These are phyloP conservation scores for Choreutis nemorana DNA, from an alignment of 2,888 invertebrate species.

Conservation along the genomic window DNA sequence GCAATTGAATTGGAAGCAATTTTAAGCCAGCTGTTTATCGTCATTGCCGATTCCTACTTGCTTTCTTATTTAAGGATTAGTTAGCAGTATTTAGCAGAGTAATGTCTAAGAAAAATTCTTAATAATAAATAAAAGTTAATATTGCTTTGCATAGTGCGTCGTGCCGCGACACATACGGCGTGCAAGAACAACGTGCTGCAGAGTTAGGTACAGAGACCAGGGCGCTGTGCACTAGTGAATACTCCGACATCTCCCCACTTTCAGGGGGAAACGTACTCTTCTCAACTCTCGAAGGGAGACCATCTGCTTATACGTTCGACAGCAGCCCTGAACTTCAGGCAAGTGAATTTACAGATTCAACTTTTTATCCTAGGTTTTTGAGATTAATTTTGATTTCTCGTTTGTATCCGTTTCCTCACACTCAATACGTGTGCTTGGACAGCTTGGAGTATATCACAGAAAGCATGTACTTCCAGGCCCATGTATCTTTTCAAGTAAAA, in stretches of 20 bases:
- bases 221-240: constrained; percentile 98
- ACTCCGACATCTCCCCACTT: constrained; percentile 96
- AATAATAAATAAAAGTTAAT: background rate
- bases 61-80: no score
- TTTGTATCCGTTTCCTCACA: no score
- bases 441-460: no score
- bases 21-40: no score
- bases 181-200: constrained; percentile 78
- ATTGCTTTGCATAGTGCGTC: constrained; percentile 73
- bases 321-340: constrained; percentile 90
- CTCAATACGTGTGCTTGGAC: no score
- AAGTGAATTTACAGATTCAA: no score
- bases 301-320: constrained; percentile 92
- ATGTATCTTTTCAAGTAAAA: no score
- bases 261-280: constrained; percentile 95
- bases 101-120: background rate
- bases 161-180: constrained; percentile 89
- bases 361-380: constrained; percentile 12
- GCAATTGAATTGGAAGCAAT: no score
- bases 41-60: background rate
- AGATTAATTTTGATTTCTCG: no score
- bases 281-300: constrained; percentile 93
- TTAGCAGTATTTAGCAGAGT: no score
- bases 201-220: constrained; percentile 85
- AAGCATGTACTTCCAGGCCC: no score